Evolutionary conservation across 2,888 invertebrate genomes (phyloP).

Genomic region (Odontothrips loti): DNA sequence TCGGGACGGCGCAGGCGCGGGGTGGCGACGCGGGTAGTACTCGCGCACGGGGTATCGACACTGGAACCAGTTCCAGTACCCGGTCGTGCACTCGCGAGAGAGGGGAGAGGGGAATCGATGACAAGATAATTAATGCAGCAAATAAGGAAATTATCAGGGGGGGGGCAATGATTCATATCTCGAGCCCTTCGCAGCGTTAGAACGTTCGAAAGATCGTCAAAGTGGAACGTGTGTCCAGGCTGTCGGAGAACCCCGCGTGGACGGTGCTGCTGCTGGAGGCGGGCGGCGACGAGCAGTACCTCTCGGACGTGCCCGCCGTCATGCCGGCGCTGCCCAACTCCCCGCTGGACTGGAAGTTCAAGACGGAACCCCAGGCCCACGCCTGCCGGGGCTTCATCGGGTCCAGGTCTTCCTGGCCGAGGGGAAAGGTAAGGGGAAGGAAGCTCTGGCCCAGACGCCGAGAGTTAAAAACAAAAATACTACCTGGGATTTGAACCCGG

Average conservation of each 20-base stretch:
- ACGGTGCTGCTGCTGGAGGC: slow-evolving; percentile 73
- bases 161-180: too few relatives aligned
- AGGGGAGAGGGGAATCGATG: too few relatives aligned
- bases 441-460: neutral
- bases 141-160: too few relatives aligned
- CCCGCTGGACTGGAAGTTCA: slow-evolving; percentile 76
- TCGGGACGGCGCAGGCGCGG: too few relatives aligned
- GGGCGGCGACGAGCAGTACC: slow-evolving; percentile 66
- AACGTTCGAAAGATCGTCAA: too few relatives aligned
- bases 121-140: too few relatives aligned
- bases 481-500: neutral
- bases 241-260: slow-evolving; percentile 70
- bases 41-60: too few relatives aligned
- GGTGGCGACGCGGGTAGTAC: too few relatives aligned
- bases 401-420: slow-evolving; percentile 47
- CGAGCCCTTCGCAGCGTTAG: too few relatives aligned
- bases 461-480: too few relatives aligned
- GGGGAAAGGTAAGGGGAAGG: slow-evolving; percentile 47
- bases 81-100: too few relatives aligned
- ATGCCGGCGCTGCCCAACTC: slow-evolving; percentile 69
- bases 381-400: slow-evolving; percentile 53
- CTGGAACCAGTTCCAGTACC: too few relatives aligned
- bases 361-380: slow-evolving; percentile 61
- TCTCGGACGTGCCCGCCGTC: slow-evolving; percentile 67
- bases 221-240: slow-evolving; percentile 46